phyloP scores from a whole-genome alignment of 2,888 invertebrate genomes.

The Petrolisthes manimaculis region DNA sequence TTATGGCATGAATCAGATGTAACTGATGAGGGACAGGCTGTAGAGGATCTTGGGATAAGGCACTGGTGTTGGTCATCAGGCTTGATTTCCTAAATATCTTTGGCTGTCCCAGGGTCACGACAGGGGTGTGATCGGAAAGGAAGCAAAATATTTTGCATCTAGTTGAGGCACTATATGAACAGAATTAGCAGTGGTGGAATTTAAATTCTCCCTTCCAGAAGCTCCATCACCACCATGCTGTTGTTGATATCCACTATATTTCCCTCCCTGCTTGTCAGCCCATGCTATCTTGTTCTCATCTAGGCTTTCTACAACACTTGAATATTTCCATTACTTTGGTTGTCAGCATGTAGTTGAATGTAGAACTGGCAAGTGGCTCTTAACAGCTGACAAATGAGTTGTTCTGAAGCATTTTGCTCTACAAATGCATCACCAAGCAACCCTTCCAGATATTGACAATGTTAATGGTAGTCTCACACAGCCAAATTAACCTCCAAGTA shows the following conservation, averaged over 20 bases:
- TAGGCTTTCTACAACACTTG: constrained; percentile 24
- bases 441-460: constrained; percentile 30
- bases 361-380: constrained; percentile 26
- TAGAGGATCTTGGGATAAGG: too few relatives aligned
- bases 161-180: background rate
- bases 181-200: background rate
- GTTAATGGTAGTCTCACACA: constrained; percentile 13
- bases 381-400: constrained; percentile 24
- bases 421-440: constrained; percentile 12
- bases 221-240: background rate
- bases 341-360: constrained; percentile 26
- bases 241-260: background rate
- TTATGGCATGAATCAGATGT: too few relatives aligned
- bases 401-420: constrained; percentile 29
- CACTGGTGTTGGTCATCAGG: constrained; percentile 42
- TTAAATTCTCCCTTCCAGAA: background rate
- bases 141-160: constrained; percentile 20
- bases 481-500: background rate
- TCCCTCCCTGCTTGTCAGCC: constrained; percentile 41
- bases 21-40: too few relatives aligned
- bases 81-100: constrained; percentile 35
- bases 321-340: background rate
- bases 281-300: constrained; percentile 46
- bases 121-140: constrained; percentile 5
- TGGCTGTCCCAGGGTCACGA: background rate